Base-by-base conservation (phyloP, 2,888 invertebrate genomes). In the Allolobophora icterica region DNA sequence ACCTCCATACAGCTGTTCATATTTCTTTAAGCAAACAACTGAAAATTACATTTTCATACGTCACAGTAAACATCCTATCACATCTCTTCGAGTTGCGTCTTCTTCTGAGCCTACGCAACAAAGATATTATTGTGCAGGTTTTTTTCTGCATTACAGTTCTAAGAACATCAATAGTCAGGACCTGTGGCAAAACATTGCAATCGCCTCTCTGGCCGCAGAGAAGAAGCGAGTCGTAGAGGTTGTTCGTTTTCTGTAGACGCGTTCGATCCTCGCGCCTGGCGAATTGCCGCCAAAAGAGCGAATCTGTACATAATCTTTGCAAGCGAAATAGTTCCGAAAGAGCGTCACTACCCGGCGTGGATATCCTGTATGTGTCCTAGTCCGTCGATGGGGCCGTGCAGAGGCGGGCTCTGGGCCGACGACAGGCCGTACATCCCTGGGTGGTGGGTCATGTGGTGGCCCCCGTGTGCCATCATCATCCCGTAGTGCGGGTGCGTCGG, bases 401-500 rank as follows among this genome's bases (percentile, higher is more conserved):
- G 94, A 30, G 95, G 95, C 35, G 95, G 95, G 91, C 95, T 95
- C 93, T 95, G 95, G 84, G 35, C 87, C 34, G 94, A 93, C 91
- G 94, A 93, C 93, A 94, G 92, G 45, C 92, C 93, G 19, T 95
- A 94, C 94, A 95, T 94, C 90, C 87, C 87, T 38, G 95, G 95
- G 91, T 93, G 94, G 92, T 95, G 95, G 90, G 95, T 95, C 95
- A 95, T 95, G 91, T 94, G 94, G 92, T 95, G 95, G 90, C 95
- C 95, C 91, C 87, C 87, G 87, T 38, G 35, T 34, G 94, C 94
- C 91, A 93, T 93, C 93, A 94, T 93, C 96, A 96, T 96, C 95
- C 95, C 95, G 92, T 95, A 95, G 93, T 95, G 96, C 0, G 95
- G 95, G 92, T 96, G 95, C 71, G 95, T 95, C 8, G 96, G 95